Base-by-base conservation (phyloP, 2,888 invertebrate genomes). In the Synanthedon andrenaeformis region DNA sequence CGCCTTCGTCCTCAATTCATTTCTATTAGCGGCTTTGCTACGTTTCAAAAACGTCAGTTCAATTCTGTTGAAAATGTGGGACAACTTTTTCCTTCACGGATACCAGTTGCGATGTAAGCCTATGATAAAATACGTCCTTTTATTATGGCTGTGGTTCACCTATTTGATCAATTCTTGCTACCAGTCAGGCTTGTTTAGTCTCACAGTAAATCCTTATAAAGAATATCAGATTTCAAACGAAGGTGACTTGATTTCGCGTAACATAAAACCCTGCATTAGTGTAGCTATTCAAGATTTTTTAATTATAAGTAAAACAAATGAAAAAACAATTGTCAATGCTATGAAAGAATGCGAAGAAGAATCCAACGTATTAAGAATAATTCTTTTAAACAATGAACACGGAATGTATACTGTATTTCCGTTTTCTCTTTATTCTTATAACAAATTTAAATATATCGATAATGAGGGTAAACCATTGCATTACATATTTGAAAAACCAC, bases 141-240 rank as follows among this genome's bases (percentile, higher is more conserved):
- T 75, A 8, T 53, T 63, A 6, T 80, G 79, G 80, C 57, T 78
- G 4, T 63, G 69, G 63, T 79, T 74, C 52, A 65, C 74, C 0
- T 74, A 66, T 54, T 55, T 79, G 1, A 62, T 78, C 2, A 72
- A 69, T 51, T 55, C 65, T 0, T 67, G 63, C 53, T 80, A 79
- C 51, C 67, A 70, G 35, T 68, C 77, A 0, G 69, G 62, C 51
- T 57, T 79, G 8, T 63, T 71, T 10, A 72, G 76, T 57, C 54
- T 76, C 0, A 67, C 64, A 2, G 68, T 70, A 1, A 56, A 74
- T 35, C 74, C 75, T 0, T 55, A 56, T 2, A 54, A 56, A 6
- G 63, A 66, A 12, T 70, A 75, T 53, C 81, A 82, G 59, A 63
- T 79, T 45, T 61, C 67, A 1, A 62, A 61, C 1, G 57, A 63